Evolutionary conservation across 2,113 vertebrate species (phyloP).

Genomic region (Caretta caretta): DNA sequence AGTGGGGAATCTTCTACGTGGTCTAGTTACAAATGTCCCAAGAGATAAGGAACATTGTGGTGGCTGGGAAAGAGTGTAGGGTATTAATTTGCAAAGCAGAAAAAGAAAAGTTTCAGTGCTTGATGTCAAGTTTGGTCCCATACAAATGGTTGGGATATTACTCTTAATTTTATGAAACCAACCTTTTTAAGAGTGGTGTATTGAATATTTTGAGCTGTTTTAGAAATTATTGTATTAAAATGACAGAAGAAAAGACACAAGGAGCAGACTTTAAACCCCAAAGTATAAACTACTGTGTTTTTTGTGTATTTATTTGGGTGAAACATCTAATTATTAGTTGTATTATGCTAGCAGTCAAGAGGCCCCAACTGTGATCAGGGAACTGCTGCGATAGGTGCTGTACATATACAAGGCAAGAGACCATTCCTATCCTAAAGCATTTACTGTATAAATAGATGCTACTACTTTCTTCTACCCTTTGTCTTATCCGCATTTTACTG

Average conservation of each 20-base stretch:
- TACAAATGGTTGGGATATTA: rapidly evolving
- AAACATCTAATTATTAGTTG: background rate
- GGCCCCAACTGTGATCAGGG: background rate
- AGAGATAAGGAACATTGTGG: background rate
- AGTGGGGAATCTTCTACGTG: too few species aligned
- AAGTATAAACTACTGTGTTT: background rate
- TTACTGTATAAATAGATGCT: background rate
- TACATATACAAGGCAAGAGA: background rate
- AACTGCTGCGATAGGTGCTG: too few species aligned
- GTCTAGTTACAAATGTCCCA: background rate
- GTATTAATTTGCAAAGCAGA: background rate
- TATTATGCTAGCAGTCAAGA: background rate
- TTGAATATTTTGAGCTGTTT: rapidly evolving
- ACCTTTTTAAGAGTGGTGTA: rapidly evolving
- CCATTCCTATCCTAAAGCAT: background rate
- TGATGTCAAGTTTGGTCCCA: background rate
- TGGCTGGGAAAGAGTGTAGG: rapidly evolving
- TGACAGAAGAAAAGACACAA: background rate
- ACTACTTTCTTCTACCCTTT: too few species aligned
- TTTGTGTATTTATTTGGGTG: too few species aligned
- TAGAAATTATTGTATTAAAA: background rate
- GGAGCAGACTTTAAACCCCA: rapidly evolving
- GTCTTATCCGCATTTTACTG: too few species aligned
- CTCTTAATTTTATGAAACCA: rapidly evolving
- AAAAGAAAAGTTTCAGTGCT: background rate